These are phyloP conservation scores for Oncorhynchus masou DNA, from an alignment of 2,113 vertebrate genomes.

Conservation along the genomic window DNA sequence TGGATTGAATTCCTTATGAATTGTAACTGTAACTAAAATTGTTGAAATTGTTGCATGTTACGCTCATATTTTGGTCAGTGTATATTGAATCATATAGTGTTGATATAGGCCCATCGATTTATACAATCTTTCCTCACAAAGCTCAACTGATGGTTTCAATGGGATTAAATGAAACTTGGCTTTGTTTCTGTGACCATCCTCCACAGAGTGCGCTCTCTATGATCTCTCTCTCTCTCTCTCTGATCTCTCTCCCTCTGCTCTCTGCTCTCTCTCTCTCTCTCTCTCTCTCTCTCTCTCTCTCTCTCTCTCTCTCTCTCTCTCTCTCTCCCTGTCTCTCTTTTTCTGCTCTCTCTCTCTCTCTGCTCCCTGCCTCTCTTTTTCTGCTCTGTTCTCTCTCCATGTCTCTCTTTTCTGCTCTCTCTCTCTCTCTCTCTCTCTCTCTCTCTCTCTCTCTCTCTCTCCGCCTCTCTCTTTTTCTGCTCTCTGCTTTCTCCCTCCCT, in stretches of 20 bases:
- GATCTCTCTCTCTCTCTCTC: not conserved
- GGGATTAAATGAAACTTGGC: not conserved
- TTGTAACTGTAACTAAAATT: too few relatives aligned
- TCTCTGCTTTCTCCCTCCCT: too few relatives aligned
- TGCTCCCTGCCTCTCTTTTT: not conserved
- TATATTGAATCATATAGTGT: too few relatives aligned
- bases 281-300: conserved; percentile 18
- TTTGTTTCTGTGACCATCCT: not conserved
- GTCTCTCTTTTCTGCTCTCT: too few relatives aligned
- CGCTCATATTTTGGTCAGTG: too few relatives aligned
- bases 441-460: conserved; percentile 11
- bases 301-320: not conserved
- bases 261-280: conserved; percentile 20
- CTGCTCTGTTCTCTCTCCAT: conserved; percentile 12
- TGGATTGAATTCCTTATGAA: too few relatives aligned
- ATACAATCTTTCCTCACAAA: not conserved
- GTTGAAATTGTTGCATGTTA: too few relatives aligned
- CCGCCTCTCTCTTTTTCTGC: too few relatives aligned
- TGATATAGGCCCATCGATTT: too few relatives aligned
- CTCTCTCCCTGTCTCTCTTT: conserved; percentile 1
- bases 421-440: not conserved
- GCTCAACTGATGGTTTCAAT: not conserved
- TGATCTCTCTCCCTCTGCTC: not conserved
- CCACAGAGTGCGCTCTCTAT: not conserved
- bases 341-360: conserved; percentile 16